phyloP scores from a whole-genome alignment of 1,140 invertebrate species.

The Brachionus calyciflorus region DNA sequence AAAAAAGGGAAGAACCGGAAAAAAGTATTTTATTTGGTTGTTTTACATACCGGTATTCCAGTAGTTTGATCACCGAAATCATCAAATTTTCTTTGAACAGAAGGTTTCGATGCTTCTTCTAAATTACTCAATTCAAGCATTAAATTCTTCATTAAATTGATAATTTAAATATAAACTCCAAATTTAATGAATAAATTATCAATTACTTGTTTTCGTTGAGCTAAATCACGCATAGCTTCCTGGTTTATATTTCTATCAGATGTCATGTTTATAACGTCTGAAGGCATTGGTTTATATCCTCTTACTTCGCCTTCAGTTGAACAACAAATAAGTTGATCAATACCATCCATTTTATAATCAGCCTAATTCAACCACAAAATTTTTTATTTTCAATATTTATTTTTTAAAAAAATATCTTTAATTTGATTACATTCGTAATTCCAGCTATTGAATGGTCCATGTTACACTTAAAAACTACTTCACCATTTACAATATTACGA shows the following conservation, averaged over 20 bases:
- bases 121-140: slow-evolving; percentile 78
- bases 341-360: slow-evolving; percentile 78
- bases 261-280: slow-evolving; percentile 57
- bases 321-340: slow-evolving; percentile 76
- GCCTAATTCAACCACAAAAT: slow-evolving; percentile 58
- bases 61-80: slow-evolving; percentile 57
- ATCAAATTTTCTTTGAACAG: slow-evolving; percentile 32
- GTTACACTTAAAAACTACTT: slow-evolving; percentile 80
- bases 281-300: slow-evolving; percentile 67
- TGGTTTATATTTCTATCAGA: slow-evolving; percentile 69
- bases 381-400: neutral
- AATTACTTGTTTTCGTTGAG: slow-evolving; percentile 72
- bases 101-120: slow-evolving; percentile 63
- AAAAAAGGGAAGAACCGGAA: neutral
- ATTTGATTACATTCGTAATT: slow-evolving; percentile 70
- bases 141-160: slow-evolving; percentile 63
- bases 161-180: neutral
- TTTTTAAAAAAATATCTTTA: neutral
- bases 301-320: slow-evolving; percentile 80
- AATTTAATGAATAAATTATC: slow-evolving; percentile 49
- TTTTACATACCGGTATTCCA: slow-evolving; percentile 67
- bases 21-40: slow-evolving; percentile 37
- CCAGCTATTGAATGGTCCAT: slow-evolving; percentile 72
- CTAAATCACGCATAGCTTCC: slow-evolving; percentile 74
- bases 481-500: slow-evolving; percentile 72